Percentiles rank a stretch among this genome's conserved stretches.
phyloP scores from a whole-genome alignment of 2,113 vertebrate species.

The Hiodon alosoides region DNA sequence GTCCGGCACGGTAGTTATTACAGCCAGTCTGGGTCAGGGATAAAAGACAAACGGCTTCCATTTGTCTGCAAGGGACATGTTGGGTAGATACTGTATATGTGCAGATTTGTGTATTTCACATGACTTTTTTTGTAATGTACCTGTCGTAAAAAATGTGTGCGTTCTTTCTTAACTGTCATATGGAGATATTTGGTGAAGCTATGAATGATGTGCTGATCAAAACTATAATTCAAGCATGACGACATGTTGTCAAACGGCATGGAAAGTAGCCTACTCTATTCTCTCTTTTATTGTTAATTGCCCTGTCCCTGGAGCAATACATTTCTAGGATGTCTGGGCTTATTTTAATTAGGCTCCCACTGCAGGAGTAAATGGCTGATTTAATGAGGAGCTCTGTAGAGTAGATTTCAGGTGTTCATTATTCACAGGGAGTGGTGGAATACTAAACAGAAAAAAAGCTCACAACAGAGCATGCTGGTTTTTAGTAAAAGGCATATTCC shows the following conservation, averaged over 20 bases:
- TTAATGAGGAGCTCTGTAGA: constrained; percentile 10
- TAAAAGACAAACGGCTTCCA: background rate
- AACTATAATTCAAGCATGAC: background rate
- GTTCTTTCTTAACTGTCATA: too few relatives aligned
- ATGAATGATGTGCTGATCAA: background rate
- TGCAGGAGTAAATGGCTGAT: constrained; percentile 3
- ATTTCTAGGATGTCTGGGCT: constrained; percentile 16
- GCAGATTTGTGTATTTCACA: too few relatives aligned
- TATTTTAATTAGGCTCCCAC: constrained; percentile 3
- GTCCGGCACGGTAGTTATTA: background rate
- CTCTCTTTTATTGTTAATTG: background rate
- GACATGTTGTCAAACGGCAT: background rate
- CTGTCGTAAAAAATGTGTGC: too few relatives aligned
- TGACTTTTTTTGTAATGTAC: too few relatives aligned
- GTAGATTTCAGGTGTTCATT: constrained; percentile 14
- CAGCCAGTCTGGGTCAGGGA: background rate
- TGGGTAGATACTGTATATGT: too few relatives aligned
- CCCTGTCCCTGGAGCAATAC: background rate
- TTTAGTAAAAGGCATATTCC: constrained; percentile 18
- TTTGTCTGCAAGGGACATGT: background rate
- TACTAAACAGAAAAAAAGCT: constrained; percentile 15
- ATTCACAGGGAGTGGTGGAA: constrained; percentile 11
- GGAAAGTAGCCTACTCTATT: background rate
- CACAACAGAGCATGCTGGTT: constrained; percentile 6
- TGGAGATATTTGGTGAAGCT: too few relatives aligned